phyloP scores from a whole-genome alignment of 2,888 invertebrate species.

The Euspilapteryx auroguttella region DNA sequence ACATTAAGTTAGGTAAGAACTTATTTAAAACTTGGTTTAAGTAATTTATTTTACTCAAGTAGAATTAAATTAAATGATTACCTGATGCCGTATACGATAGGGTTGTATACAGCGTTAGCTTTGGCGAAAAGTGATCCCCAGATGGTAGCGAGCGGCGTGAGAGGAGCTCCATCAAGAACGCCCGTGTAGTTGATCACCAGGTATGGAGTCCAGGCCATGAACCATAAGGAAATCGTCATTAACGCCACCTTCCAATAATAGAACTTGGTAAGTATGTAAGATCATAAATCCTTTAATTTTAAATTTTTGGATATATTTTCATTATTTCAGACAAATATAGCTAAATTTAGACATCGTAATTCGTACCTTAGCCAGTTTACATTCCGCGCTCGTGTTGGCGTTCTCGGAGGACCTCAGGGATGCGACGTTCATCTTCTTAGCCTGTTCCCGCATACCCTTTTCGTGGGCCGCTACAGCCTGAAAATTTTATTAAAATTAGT shows the following conservation, averaged over 20 bases:
- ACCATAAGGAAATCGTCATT: constrained; percentile 88
- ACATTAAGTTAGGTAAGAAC: too few species aligned
- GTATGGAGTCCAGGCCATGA: constrained; percentile 93
- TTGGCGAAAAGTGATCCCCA: constrained; percentile 93
- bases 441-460: constrained; percentile 85
- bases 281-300: too few species aligned
- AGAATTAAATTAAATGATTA: constrained; percentile 18
- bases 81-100: constrained; percentile 90
- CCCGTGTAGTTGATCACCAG: constrained; percentile 81
- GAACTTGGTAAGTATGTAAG: too few species aligned
- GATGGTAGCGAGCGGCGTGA: constrained; percentile 80
- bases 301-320: too few species aligned
- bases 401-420: constrained; percentile 80
- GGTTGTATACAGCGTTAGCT: constrained; percentile 88
- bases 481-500: too few species aligned
- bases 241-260: constrained; percentile 82
- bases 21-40: too few species aligned
- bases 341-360: too few species aligned
- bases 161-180: constrained; percentile 71
- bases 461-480: constrained; percentile 84
- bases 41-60: not conserved
- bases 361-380: constrained; percentile 79
- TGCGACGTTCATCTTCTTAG: constrained; percentile 92
- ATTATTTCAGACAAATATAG: too few species aligned
- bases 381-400: constrained; percentile 79